Base-by-base conservation (phyloP, 2,113 vertebrate species). In the Anseranas semipalmata region DNA sequence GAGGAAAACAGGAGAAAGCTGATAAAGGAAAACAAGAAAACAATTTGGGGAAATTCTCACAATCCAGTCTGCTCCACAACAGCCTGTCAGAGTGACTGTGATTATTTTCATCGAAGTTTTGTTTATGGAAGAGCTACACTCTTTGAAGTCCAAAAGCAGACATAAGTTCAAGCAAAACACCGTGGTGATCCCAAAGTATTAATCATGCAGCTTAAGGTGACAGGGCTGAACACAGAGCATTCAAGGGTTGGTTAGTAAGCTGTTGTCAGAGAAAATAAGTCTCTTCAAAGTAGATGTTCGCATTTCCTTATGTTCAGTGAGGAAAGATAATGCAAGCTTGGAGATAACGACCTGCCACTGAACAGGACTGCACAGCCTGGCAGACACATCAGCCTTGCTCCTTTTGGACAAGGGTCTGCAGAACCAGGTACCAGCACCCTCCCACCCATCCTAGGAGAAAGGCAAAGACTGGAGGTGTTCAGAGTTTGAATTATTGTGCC, bases 381-480 rank as follows among this genome's bases (percentile, higher is more conserved):
- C 28, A 53, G 18, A 22, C 2, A 41, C 15, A 45, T 41, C 43
- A 55, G 37, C 66, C 20, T 30, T 39, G 33, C 27, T 39, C 5
- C 0, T 12, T 33, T 12, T 62, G 32, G 24, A 43, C 27, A 18
- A 0, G 22, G 5, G 24, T 20, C 39, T 2, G 2, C 35, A 63
- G 89, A 59, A 37, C 5, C 52, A 68, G 41, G 39, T 27, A 67
- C 8, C 33, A 48, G 82, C 39, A 59, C 2, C 9, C 59, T 71
- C 25, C 25, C 6, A 35, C 53, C 19, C 41, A 5, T 10, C 70
- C 27, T 20, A 16, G 7, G 28, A 89, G 52, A 59, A 32, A 24
- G 0, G 1, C 27, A 41, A 63, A 67, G 27, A 45, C 53, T 12
- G 14, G 67, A 59, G 45, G 28, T 6, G 6, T 87, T 85, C 15